These are phyloP conservation scores for Ceyx erithaca DNA, from an alignment of 2,797 vertebrate genomes.

Conservation along the genomic window DNA sequence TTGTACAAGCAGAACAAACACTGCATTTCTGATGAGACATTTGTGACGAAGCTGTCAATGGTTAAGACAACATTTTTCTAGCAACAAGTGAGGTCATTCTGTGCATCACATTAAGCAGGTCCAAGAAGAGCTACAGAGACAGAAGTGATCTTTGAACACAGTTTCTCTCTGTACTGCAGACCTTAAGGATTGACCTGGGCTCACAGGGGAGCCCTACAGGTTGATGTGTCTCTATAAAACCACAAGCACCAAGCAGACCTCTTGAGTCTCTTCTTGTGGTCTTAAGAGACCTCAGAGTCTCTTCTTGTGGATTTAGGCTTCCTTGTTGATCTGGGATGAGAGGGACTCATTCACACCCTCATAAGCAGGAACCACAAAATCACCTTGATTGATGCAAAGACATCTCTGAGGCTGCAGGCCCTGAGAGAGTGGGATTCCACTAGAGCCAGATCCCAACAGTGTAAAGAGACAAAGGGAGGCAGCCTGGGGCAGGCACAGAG, in stretches of 20 bases:
- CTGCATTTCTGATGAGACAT: fast-evolving
- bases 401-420: not conserved
- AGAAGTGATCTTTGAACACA: not conserved
- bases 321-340: not conserved
- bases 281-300: fast-evolving
- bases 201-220: not conserved
- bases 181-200: not conserved
- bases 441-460: not conserved
- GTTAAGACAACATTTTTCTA: not conserved
- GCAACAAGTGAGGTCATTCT: not conserved
- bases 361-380: not conserved
- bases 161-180: not conserved
- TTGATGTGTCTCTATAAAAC: not conserved
- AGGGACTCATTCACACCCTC: not conserved
- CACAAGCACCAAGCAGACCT: fast-evolving
- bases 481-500: not conserved
- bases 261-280: not conserved
- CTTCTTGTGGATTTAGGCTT: not conserved
- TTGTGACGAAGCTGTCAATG: not conserved
- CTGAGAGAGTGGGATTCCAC: not conserved
- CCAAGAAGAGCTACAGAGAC: not conserved
- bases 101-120: not conserved
- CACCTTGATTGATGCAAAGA: fast-evolving
- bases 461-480: not conserved
- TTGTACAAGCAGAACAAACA: not conserved